Base-by-base conservation (phyloP, 2,113 vertebrate genomes). In the Microtus richardsoni region DNA sequence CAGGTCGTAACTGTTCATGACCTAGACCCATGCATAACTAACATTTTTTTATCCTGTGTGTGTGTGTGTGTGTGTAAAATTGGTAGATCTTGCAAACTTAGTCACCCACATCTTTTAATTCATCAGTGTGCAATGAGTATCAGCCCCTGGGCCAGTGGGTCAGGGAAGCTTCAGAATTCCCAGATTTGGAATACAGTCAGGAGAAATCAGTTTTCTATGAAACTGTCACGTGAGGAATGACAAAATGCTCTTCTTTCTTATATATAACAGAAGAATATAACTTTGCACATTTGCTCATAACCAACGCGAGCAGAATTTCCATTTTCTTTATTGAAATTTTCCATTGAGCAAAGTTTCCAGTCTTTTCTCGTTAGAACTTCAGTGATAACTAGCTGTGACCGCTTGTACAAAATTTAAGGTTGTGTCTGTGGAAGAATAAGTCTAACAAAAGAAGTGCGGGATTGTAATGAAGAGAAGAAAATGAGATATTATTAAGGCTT, bases 321-420 rank as follows among this genome's bases (percentile, higher is more conserved):
- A 33, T 92, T 91, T 90, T 95, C 75, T 88, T 78, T 74, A 13
- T 92, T 83, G 26, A 96, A 91, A 94, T 28, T 71, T 44, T 77
- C 39, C 49, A 89, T 54, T 97, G 88, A 24, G 64, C 84, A 68
- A 90, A 39, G 86, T 91, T 91, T 92, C 47, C 30, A 93, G 12
- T 91, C 91, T 96, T 78, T 95, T 91, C 54, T 64, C 33, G 91
- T 75, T 93, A 49, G 79, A 89, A 70, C n/a, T 88, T 96, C 30
- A n/a, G 80, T 90, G 47, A 68, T 39, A 94, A 94, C 88, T 54
- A 68, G 80, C 84, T 54, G 10, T 86, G 66, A 75, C 36, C 6
- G 3, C 70, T 77, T 77, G 28, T 44, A 89, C 90, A 87, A 87
- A 96, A 93, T 87, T 71, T 96, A 87, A 83, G 82, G 86, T 22